Conservation (phyloP, 2,113 vertebrate species). For the Ranitomeya variabilis region DNA sequence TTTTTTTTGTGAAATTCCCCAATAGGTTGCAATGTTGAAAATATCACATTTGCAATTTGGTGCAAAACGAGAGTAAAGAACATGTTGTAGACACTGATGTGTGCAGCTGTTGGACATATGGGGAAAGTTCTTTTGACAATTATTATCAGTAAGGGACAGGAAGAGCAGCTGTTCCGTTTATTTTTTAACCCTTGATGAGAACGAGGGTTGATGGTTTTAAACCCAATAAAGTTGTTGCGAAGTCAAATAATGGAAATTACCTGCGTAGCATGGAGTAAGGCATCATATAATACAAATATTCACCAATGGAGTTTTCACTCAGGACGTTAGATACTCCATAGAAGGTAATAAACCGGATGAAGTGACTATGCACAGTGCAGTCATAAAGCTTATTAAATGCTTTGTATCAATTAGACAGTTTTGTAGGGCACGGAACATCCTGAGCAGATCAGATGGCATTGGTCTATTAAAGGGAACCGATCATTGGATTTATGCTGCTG, state of each 20-base stretch:
- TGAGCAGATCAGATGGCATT: not conserved
- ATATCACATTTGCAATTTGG: conserved; percentile 14
- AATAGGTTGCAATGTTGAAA: not conserved
- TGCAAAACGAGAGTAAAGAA: conserved; percentile 31
- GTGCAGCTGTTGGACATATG: conserved; percentile 49
- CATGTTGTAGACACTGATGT: conserved; percentile 36
- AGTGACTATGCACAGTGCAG: not conserved
- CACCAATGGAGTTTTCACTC: not conserved
- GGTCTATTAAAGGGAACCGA: not conserved
- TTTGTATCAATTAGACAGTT: not conserved
- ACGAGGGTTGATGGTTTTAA: not conserved
- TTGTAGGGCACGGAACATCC: not conserved
- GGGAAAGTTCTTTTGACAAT: conserved; percentile 37
- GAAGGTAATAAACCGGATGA: not conserved
- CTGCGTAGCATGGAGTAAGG: not conserved
- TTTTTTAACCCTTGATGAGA: conserved; percentile 22
- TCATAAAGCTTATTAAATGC: not conserved
- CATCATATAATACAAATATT: not conserved
- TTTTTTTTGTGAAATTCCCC: not conserved
- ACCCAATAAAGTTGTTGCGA: not conserved
- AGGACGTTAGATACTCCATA: not conserved
- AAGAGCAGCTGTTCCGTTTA: conserved; percentile 47
- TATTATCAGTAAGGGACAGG: conserved; percentile 51
- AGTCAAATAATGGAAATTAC: not conserved
- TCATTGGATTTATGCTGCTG: too few species aligned